Percentiles rank a stretch among this genome's conserved stretches.
These are phyloP conservation scores for Nematolebias whitei DNA, from an alignment of 2,113 vertebrate genomes.

Conservation along the genomic window DNA sequence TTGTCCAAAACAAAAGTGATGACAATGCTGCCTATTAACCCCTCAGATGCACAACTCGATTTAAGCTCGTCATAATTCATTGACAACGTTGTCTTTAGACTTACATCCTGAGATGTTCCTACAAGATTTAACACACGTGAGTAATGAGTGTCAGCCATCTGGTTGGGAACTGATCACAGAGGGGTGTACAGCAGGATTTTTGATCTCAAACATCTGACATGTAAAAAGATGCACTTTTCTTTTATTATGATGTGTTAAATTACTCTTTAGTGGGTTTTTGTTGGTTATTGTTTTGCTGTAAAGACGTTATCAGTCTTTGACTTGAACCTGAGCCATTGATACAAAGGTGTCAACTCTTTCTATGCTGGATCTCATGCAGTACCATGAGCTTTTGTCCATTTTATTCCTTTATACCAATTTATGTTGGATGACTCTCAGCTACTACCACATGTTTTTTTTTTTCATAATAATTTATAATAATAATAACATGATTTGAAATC, in stretches of 20 bases:
- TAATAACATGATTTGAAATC: no score
- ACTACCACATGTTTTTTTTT: no score
- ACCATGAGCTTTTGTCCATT: no score
- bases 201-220: background rate
- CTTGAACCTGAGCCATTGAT: no score
- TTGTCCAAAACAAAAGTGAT: background rate
- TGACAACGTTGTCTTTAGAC: constrained; percentile 24
- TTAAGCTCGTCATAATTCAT: constrained; percentile 10
- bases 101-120: constrained; percentile 30
- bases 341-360: no score
- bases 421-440: no score
- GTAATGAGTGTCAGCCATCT: constrained; percentile 57
- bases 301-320: background rate
- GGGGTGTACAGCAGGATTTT: background rate
- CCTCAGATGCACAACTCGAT: constrained; percentile 15
- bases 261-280: no score
- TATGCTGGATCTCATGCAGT: no score
- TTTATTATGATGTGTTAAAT: background rate
- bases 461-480: no score
- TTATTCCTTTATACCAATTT: no score
- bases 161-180: constrained; percentile 31
- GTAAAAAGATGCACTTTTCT: background rate
- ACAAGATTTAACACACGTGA: constrained; percentile 42
- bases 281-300: background rate
- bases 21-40: background rate